Percentiles rank a stretch among this genome's conserved stretches.
phyloP scores from a whole-genome alignment of 2,888 invertebrate species.

The Chymomyza amoena region DNA sequence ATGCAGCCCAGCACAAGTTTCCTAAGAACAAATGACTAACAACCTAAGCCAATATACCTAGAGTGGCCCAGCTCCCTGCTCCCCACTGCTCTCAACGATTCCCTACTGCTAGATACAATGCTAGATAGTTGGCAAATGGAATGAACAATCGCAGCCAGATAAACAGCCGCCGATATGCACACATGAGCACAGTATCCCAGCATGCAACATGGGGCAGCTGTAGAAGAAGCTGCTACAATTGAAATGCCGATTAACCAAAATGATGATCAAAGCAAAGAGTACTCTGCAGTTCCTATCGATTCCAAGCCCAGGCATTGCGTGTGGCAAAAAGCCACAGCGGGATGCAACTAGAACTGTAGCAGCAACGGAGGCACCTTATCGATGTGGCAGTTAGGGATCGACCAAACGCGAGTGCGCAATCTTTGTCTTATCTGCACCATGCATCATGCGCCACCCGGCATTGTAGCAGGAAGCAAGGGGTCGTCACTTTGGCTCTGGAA shows the following conservation, averaged over 20 bases:
- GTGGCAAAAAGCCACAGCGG: conserved; percentile 51
- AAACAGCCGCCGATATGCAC: conserved; percentile 42
- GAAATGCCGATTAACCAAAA: conserved; percentile 61
- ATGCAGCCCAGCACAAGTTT: conserved; percentile 46
- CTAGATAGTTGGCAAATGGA: conserved; percentile 25
- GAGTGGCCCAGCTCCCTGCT: too few relatives aligned
- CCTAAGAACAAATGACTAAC: conserved; percentile 67
- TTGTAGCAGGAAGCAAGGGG: neutral
- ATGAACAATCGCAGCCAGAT: conserved; percentile 59
- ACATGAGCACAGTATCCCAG: neutral
- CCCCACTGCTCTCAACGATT: neutral
- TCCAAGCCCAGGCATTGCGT: conserved; percentile 48
- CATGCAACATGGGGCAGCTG: conserved; percentile 9
- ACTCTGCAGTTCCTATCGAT: neutral
- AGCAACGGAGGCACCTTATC: conserved; percentile 46
- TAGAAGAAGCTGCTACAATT: conserved; percentile 39
- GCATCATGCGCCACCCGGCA: conserved; percentile 38
- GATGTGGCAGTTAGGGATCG: neutral
- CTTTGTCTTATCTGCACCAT: conserved; percentile 46
- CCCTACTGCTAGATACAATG: neutral
- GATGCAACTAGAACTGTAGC: neutral
- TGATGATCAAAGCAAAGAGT: conserved; percentile 64
- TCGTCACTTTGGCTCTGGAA: neutral
- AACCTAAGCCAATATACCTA: conserved; percentile 53
- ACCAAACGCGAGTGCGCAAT: conserved; percentile 27